A percentile compares a stretch with the other conserved stretches of the same genome.
phyloP scores from a whole-genome alignment of 2,797 vertebrate genomes.

The Silurus lanzhouensis region DNA sequence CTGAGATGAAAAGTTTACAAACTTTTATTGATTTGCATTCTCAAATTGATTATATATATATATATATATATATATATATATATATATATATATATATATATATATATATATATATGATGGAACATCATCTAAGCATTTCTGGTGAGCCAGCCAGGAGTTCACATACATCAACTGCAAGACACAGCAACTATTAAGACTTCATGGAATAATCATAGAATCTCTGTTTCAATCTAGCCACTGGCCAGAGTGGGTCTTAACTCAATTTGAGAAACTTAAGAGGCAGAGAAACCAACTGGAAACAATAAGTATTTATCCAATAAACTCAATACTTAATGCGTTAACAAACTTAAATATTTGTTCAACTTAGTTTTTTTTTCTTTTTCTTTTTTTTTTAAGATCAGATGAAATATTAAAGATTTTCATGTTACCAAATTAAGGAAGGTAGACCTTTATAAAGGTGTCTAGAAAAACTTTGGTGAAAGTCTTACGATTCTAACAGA shows the following conservation, averaged over 20 bases:
- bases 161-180: background rate
- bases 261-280: background rate
- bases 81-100: too few relatives aligned
- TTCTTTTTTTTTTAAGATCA: too few relatives aligned
- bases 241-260: background rate
- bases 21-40: background rate
- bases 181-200: background rate
- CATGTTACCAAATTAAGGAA: background rate
- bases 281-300: background rate
- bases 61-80: too few relatives aligned
- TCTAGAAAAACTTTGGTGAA: background rate
- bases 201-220: background rate
- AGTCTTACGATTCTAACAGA: background rate
- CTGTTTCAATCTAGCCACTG: background rate
- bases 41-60: background rate
- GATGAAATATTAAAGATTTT: background rate
- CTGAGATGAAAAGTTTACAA: background rate
- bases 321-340: too few relatives aligned
- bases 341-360: too few relatives aligned
- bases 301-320: background rate
- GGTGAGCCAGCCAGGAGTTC: background rate
- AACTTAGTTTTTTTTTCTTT: too few relatives aligned
- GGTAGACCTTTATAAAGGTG: background rate
- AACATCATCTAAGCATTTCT: background rate
- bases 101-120: background rate